Conservation (phyloP, 2,888 invertebrate species). For the Dryocosmus kuriphilus region DNA sequence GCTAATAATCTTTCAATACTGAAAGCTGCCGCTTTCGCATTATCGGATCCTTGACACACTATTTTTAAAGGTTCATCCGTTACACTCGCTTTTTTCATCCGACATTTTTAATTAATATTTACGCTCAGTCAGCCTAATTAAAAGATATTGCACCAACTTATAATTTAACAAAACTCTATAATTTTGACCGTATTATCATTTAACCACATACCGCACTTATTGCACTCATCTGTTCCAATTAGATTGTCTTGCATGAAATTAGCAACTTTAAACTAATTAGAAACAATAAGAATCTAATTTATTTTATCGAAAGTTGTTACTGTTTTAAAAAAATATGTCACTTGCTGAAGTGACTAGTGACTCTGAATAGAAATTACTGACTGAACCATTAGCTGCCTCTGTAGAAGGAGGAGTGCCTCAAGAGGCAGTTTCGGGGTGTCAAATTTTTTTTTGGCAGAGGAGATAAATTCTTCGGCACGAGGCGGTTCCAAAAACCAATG, state of each 20-base stretch:
- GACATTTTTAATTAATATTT: constrained; percentile 55
- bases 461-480: constrained; percentile 68
- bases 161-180: no score
- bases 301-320: no score
- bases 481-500: constrained; percentile 72
- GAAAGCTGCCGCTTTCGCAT: constrained; percentile 66
- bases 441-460: constrained; percentile 62
- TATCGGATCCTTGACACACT: constrained; percentile 54
- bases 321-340: background rate
- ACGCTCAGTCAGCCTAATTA: background rate
- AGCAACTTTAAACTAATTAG: no score
- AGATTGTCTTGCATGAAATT: no score
- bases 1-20: constrained; percentile 73
- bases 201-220: background rate
- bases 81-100: constrained; percentile 54
- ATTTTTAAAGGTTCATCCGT: constrained; percentile 47
- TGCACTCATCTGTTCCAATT: background rate
- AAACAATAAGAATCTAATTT: no score
- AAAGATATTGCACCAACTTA: background rate
- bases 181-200: no score
- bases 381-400: constrained; percentile 49
- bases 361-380: constrained; percentile 13
- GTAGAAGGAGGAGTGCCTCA: constrained; percentile 60
- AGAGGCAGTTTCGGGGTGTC: no score
- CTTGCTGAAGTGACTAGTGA: background rate